Evolutionary conservation across 2,888 invertebrate genomes (phyloP), one percentile per base, ranked within the genome.

Genomic region (Pandemis cinnamomeana): DNA sequence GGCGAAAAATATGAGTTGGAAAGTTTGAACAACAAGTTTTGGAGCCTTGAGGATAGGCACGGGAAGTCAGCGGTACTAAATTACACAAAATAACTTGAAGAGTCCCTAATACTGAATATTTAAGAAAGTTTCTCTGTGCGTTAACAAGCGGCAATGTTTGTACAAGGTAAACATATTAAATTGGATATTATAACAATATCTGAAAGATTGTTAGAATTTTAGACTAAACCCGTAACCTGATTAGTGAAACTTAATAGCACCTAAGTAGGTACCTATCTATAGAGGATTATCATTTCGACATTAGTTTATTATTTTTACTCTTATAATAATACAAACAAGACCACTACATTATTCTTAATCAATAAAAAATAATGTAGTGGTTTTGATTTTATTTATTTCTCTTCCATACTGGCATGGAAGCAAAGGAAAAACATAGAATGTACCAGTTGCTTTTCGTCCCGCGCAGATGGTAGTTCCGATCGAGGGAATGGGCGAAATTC

Each of bases 11-110:
- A 74, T 71, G 70, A 71, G 53, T 71, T 71, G 61, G 27, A 42
- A 74, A 71, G 67, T 71, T 74, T 53, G 67, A 66, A 71, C 67
- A 71, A 67, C 61, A 74, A 73, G 69, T 70, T 72, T 69, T 7
- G 11, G 53, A 53, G 61, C 67, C 74, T 53, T 61, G 55, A 67
- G 71, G 71, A 71, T 71, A 62, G 66, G 61, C 70, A 66, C 27
- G 53, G 48, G 60, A 69, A 74, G 70, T 67, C 67, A 70, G 58
- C 48, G 20, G 15, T 51, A 53, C 70, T 74, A 67, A 74, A 71
- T 73, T 73, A 67, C 61, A 53, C 70, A 20, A 71, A 61, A 66
- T 67, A 67, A 71, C 66, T 67, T 53, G 53, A 36, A 70, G 62
- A 62, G 53, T 71, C 66, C 61, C 48, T 71, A 60, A 74, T 67